Evolutionary conservation across 2,113 vertebrate species (phyloP).

Genomic region (Muntiacus reevesi): DNA sequence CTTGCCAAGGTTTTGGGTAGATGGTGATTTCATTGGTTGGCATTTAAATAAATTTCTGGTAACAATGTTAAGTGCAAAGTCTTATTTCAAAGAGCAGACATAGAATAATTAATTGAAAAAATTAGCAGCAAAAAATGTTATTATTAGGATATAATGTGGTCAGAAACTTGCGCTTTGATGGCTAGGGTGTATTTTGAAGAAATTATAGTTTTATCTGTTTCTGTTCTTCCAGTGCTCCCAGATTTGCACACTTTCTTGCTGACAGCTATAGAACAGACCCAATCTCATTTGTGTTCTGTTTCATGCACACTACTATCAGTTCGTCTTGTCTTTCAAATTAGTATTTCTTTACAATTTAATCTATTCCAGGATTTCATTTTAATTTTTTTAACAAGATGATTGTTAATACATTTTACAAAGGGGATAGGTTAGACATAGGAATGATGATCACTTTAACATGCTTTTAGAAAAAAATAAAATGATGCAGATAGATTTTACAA

Average conservation of each 20-base stretch:
- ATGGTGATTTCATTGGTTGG: conserved; percentile 8
- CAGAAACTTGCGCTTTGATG: neutral
- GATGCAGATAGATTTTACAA: neutral
- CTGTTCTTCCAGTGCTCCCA: neutral
- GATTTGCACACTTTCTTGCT: neutral
- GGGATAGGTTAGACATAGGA: neutral
- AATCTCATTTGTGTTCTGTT: neutral
- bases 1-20: neutral
- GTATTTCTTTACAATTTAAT: neutral
- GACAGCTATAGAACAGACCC: rapidly evolving
- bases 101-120: conserved; percentile 6
- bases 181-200: neutral
- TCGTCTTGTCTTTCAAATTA: neutral
- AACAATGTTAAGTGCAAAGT: neutral
- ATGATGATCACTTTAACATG: neutral
- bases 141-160: neutral
- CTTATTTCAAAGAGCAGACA: neutral
- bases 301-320: neutral
- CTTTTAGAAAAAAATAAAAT: neutral
- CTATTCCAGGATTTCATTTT: neutral
- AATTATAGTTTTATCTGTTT: neutral
- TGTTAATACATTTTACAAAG: neutral
- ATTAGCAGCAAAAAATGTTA: neutral
- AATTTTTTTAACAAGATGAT: neutral
- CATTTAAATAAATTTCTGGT: neutral